Conservation (phyloP, 2,797 vertebrate species). For the Myotis myotis region DNA sequence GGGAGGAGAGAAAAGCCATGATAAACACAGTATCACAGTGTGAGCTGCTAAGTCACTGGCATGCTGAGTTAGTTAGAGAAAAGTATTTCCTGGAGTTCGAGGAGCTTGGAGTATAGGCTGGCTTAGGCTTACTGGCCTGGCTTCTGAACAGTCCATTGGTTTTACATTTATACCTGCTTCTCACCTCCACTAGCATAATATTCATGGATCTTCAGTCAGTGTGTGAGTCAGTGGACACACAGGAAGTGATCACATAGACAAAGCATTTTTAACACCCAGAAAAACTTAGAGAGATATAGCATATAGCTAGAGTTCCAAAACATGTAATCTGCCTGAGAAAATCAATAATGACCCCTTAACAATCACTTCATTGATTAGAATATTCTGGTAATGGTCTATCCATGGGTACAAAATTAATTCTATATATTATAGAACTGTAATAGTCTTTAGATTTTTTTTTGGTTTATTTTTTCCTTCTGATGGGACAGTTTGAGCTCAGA, state of each 20-base stretch:
- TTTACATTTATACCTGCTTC: neutral
- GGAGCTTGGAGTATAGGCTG: neutral
- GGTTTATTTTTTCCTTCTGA: neutral
- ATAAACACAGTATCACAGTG: neutral
- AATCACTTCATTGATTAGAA: neutral
- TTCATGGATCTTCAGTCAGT: neutral
- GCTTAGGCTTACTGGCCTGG: neutral
- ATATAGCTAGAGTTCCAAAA: neutral
- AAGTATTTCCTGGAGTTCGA: neutral
- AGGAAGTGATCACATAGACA: neutral
- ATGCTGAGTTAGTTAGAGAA: neutral
- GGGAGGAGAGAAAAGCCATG: neutral
- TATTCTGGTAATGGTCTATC: neutral
- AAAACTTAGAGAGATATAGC: neutral
- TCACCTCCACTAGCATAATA: neutral
- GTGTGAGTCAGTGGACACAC: neutral
- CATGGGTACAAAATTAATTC: neutral
- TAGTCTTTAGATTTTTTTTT: neutral
- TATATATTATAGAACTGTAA: neutral
- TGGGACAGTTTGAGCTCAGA: neutral
- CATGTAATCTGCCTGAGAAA: neutral
- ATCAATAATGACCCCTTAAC: neutral
- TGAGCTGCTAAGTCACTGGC: neutral
- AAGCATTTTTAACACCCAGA: neutral
- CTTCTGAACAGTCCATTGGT: neutral